These are phyloP conservation scores for Thomomys bottae DNA, from an alignment of 2,113 vertebrate species.

Conservation along the genomic window DNA sequence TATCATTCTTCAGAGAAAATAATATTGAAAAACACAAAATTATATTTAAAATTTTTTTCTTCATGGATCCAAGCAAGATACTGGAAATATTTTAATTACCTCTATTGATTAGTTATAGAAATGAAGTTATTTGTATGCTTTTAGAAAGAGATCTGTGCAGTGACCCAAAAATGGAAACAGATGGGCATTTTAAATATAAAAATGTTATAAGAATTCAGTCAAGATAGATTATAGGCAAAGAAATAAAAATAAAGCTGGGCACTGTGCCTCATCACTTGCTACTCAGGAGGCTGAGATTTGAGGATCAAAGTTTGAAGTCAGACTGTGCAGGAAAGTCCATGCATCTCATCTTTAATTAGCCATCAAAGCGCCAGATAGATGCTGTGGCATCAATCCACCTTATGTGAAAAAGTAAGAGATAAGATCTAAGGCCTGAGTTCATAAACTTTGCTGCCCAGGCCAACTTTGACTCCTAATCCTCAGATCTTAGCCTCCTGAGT, in stretches of 20 bases:
- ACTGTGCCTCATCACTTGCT: too few species aligned
- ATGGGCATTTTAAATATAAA: neutral
- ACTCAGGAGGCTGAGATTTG: too few species aligned
- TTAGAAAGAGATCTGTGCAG: neutral
- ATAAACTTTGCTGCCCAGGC: too few species aligned
- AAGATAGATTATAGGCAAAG: neutral
- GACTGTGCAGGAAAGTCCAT: too few species aligned
- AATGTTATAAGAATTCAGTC: neutral
- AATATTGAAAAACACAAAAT: neutral
- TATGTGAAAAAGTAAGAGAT: too few species aligned
- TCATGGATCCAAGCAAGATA: slow-evolving; percentile 22
- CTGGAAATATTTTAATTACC: neutral
- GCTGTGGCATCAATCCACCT: too few species aligned
- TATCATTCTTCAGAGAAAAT: neutral
- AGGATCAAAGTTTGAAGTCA: too few species aligned
- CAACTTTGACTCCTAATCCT: too few species aligned
- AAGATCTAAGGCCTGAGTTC: too few species aligned
- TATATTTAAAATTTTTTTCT: slow-evolving; percentile 26
- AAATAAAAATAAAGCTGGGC: neutral
- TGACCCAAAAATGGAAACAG: neutral
- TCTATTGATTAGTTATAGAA: neutral
- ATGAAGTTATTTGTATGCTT: neutral
- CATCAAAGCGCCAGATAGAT: too few species aligned
- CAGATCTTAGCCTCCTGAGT: too few species aligned
- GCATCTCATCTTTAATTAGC: too few species aligned